A percentile compares a stretch with the other conserved stretches of the same genome.
These are phyloP conservation scores for Tachina fera DNA, from an alignment of 2,888 invertebrate genomes.

Conservation along the genomic window DNA sequence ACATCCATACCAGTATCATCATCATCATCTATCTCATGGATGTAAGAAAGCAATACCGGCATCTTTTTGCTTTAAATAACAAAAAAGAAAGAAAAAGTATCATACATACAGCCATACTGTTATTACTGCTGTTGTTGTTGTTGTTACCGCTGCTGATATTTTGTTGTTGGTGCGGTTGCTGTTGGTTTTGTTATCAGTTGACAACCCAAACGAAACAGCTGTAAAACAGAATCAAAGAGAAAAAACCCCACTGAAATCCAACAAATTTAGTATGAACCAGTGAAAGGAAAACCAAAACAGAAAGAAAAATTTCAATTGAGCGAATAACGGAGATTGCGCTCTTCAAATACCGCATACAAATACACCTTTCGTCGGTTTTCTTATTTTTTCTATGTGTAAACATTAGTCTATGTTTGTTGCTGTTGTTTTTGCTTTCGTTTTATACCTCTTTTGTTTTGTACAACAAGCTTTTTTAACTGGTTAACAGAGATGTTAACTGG, in stretches of 20 bases:
- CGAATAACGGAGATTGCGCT: constrained; percentile 70
- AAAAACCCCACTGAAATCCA: constrained; percentile 59
- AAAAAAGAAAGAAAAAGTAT: not conserved
- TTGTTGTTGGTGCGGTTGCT: constrained; percentile 3
- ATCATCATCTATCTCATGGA: constrained; percentile 8
- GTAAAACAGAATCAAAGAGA: constrained; percentile 60
- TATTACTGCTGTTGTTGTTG: constrained; percentile 28
- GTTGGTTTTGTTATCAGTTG: constrained; percentile 64
- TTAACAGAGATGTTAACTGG: constrained; percentile 62
- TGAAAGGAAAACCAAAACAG: constrained; percentile 54
- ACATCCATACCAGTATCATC: not conserved
- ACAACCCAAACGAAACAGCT: constrained; percentile 71
- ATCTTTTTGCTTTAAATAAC: constrained; percentile 36
- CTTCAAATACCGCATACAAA: constrained; percentile 71
- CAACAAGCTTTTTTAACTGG: constrained; percentile 61
- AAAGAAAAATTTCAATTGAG: constrained; percentile 53
- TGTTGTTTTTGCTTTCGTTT: constrained; percentile 34
- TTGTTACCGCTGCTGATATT: constrained; percentile 28
- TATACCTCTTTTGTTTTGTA: constrained; percentile 7
- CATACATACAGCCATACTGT: not conserved
- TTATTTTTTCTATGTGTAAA: constrained; percentile 53
- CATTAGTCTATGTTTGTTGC: constrained; percentile 59
- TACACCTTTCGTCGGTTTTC: constrained; percentile 55
- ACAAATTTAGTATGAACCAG: constrained; percentile 15
- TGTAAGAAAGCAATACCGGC: constrained; percentile 58